A percentile compares a stretch with the other conserved stretches of the same genome.
Conservation (phyloP, 2,888 invertebrate species). For the Drosophila pullipes region DNA sequence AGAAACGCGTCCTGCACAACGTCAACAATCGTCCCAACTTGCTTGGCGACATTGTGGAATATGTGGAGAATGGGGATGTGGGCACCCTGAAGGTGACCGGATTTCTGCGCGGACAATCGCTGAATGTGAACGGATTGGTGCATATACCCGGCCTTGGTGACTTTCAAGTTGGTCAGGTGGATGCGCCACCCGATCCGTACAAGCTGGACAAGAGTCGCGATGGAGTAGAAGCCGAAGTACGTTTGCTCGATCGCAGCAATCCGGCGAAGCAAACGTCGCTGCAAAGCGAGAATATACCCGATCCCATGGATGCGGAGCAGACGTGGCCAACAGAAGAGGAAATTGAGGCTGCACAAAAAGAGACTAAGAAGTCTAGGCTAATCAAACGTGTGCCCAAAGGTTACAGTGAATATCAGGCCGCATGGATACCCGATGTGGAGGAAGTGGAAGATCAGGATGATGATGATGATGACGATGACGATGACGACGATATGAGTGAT, state of each 20-base stretch:
- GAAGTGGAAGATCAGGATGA: slow-evolving; percentile 86
- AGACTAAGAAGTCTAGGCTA: slow-evolving; percentile 88
- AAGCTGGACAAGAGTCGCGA: slow-evolving; percentile 86
- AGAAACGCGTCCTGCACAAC: slow-evolving; percentile 90
- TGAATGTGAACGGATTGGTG: slow-evolving; percentile 95
- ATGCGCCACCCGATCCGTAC: slow-evolving; percentile 90
- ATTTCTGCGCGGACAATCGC: slow-evolving; percentile 92
- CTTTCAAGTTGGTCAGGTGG: slow-evolving; percentile 95
- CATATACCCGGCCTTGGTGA: slow-evolving; percentile 97
- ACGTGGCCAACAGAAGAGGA: slow-evolving; percentile 98
- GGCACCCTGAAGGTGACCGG: slow-evolving; percentile 94
- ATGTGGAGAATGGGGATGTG: slow-evolving; percentile 86
- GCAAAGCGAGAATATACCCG: slow-evolving; percentile 92
- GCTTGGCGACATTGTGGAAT: slow-evolving; percentile 92
- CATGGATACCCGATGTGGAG: slow-evolving; percentile 94
- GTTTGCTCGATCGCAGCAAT: slow-evolving; percentile 87
- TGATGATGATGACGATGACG: slow-evolving; percentile 81
- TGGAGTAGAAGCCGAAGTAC: slow-evolving; percentile 76
- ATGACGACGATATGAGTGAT: slow-evolving; percentile 59
- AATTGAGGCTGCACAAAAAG: slow-evolving; percentile 89
- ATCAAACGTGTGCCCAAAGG: slow-evolving; percentile 96
- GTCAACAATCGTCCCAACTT: slow-evolving; percentile 94
- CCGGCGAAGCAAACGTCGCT: slow-evolving; percentile 90
- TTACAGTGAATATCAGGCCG: slow-evolving; percentile 98
- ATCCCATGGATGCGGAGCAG: slow-evolving; percentile 97